Evolutionary conservation across 2,113 vertebrate genomes (phyloP), one percentile per base, ranked within the genome.

Genomic region (Hippocampus abdominalis): DNA sequence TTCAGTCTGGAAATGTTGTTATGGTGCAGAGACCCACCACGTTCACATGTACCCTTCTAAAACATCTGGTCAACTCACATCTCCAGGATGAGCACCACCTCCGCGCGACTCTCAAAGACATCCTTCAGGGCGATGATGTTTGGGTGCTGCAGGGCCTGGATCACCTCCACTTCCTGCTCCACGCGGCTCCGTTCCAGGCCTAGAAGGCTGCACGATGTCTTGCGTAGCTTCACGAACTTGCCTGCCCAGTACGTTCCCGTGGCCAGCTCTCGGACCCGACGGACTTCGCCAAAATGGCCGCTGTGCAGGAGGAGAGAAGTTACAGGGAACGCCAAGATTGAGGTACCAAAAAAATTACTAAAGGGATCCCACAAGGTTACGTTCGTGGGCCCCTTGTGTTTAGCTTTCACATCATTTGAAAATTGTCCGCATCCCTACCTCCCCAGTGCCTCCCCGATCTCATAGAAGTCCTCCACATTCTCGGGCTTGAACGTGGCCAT

Each of bases 391-490:
- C 11, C 21, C 39, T 12, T 39, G 3, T 23, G 39, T 42, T 64
- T 39, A 23, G 21, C 10, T 42, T 64, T 3, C 7, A 46, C 3
- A 11, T 44, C 2, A 44, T 15, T 9, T 8, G 13, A 9, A 60
- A 23, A 32, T 36, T 6, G 42, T 46, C 8, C n/a, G 21, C 18
- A 71, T 44, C 3, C 54, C 0, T 81, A 94, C 94, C 93, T 94
- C 82, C 93, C 94, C 75, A 95, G 73, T n/a, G 85, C 74, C 40
- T 93, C 92, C 62, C 91, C 92, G 4, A 95, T 91, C 75, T 94
- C 93, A 2, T 94, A 96, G n/a, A 92, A 80, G 23, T 95, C 93
- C 65, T 94, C 93, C 75, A 95, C 93, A 0, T 85, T 94, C 51
- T 93, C 89, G 0, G 82, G 79, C 60, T 85, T 91, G 62, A 89